Percentiles rank a stretch among this genome's conserved stretches.
These are phyloP conservation scores for Drusus annulatus DNA, from an alignment of 1,140 invertebrate species.

Conservation along the genomic window DNA sequence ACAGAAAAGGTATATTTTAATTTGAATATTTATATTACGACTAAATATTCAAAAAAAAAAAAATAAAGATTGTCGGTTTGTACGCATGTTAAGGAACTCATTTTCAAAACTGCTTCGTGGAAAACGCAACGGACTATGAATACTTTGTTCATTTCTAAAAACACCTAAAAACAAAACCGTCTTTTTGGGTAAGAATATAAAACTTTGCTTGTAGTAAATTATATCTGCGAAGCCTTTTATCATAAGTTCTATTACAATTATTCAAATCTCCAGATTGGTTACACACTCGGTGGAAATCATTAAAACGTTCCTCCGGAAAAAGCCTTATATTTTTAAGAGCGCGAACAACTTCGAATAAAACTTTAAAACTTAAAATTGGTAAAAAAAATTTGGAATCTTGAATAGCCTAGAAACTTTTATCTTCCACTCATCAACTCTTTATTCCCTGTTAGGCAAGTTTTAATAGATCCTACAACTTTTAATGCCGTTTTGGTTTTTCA, in stretches of 20 bases:
- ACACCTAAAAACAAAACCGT: no score
- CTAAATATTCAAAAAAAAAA: no score
- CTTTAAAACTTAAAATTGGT: constrained; percentile 34
- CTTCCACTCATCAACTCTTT: constrained; percentile 32
- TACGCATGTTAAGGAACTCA: no score
- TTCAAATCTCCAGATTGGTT: constrained; percentile 8
- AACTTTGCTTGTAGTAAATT: no score
- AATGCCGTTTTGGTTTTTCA: background rate
- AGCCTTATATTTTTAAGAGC: constrained; percentile 17
- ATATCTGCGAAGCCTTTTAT: background rate
- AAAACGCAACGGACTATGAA: no score
- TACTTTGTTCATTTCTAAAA: no score
- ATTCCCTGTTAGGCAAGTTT: constrained; percentile 21
- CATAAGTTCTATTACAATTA: background rate
- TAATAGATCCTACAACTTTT: constrained; percentile 24
- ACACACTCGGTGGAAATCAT: constrained; percentile 1
- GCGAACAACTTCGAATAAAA: background rate
- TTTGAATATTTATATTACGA: no score
- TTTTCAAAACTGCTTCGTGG: no score
- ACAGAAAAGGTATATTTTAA: no score
- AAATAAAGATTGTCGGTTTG: no score
- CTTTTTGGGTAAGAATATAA: no score
- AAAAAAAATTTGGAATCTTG: constrained; percentile 14
- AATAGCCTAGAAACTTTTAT: constrained; percentile 23
- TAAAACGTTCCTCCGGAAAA: background rate